These are phyloP conservation scores for Amblyteles armatorius DNA, from an alignment of 2,888 invertebrate species.

Conservation along the genomic window DNA sequence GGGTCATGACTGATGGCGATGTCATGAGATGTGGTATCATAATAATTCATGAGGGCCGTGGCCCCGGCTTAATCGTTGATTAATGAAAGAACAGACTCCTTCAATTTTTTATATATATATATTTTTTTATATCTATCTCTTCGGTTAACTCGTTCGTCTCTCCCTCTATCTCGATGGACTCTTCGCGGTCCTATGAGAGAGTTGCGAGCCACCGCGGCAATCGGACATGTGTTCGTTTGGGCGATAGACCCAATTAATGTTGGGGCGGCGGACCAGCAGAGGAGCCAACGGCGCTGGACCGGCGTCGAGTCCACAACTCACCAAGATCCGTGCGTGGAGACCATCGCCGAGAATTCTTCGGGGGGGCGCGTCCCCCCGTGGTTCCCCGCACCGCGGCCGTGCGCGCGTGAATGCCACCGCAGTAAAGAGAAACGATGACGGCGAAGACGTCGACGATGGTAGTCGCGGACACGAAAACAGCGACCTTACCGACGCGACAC, in stretches of 20 bases:
- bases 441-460: conserved; percentile 21
- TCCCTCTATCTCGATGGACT: conserved; percentile 24
- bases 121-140: conserved; percentile 36
- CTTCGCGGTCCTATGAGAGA: conserved; percentile 55
- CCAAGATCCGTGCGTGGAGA: conserved; percentile 45
- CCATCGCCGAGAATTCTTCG: conserved; percentile 43
- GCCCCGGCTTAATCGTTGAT: conserved; percentile 83
- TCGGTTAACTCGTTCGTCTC: conserved; percentile 27
- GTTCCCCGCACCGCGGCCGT: conserved; percentile 44
- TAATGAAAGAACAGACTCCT: conserved; percentile 82
- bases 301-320: conserved; percentile 51
- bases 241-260: conserved; percentile 82
- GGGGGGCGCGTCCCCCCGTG: conserved; percentile 48
- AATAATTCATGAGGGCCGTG: conserved; percentile 83
- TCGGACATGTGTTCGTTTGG: conserved; percentile 81
- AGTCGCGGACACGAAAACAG: background rate
- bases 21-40: conserved; percentile 84
- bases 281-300: conserved; percentile 35
- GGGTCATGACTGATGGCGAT: conserved; percentile 83
- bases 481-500: conserved; percentile 10
- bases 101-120: conserved; percentile 72
- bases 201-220: conserved; percentile 72
- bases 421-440: conserved; percentile 1
- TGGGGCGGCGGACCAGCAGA: conserved; percentile 72
- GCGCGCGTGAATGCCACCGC: conserved; percentile 28